phyloP scores from a whole-genome alignment of 2,888 invertebrate species.

The Drosophila leonis region DNA sequence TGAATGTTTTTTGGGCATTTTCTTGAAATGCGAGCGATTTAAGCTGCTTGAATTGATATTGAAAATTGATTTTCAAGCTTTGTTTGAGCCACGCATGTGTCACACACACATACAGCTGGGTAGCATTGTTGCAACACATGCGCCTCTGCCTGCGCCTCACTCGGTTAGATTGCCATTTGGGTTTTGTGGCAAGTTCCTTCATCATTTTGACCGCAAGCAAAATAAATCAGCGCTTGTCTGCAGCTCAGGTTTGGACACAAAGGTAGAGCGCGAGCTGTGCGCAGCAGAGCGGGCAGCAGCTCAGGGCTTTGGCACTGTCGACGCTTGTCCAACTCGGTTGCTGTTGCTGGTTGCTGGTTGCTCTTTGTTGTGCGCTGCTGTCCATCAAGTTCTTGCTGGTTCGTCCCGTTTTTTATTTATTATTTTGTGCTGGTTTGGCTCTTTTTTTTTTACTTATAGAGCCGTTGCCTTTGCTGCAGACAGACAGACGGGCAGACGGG shows the following conservation, averaged over 20 bases:
- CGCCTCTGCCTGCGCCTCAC: neutral
- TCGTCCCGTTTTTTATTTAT: conserved; percentile 53
- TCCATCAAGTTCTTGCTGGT: conserved; percentile 58
- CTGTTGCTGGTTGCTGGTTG: conserved; percentile 29
- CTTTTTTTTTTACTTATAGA: conserved; percentile 41
- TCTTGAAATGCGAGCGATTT: conserved; percentile 28
- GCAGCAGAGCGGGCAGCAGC: neutral
- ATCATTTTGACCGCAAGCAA: conserved; percentile 77
- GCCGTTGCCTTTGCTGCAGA: conserved; percentile 40
- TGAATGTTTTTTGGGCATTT: conserved; percentile 28
- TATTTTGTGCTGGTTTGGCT: conserved; percentile 14
- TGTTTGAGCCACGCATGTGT: conserved; percentile 20
- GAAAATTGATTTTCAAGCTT: conserved; percentile 68
- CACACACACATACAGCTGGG: neutral
- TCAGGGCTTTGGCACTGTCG: conserved; percentile 51
- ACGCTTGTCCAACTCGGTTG: conserved; percentile 44
- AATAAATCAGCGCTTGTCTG: conserved; percentile 80
- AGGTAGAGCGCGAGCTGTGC: neutral
- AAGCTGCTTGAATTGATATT: conserved; percentile 58
- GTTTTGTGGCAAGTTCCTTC: conserved; percentile 66
- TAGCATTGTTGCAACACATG: conserved; percentile 11
- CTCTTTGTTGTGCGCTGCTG: conserved; percentile 55
- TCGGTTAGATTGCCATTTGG: conserved; percentile 52
- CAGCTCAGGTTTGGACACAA: conserved; percentile 30
- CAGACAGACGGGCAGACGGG: conserved; percentile 11